phyloP scores from a whole-genome alignment of 2,888 invertebrate species.

The Falcaria lacertinaria region DNA sequence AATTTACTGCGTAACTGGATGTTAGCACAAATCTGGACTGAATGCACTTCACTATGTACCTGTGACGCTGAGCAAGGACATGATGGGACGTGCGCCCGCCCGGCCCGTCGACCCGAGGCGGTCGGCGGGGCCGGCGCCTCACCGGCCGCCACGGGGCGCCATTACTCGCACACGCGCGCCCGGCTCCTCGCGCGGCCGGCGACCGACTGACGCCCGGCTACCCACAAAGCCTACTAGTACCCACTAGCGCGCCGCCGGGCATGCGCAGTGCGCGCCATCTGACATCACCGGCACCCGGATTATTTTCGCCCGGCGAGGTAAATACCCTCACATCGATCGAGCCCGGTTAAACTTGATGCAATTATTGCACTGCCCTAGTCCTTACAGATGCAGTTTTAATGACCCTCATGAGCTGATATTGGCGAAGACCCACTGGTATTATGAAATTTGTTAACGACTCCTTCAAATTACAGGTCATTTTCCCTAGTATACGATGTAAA shows the following conservation, averaged over 20 bases:
- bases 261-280: conserved; percentile 40
- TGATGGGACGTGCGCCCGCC: conserved; percentile 65
- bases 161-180: conserved; percentile 67
- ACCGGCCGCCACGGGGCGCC: conserved; percentile 78
- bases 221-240: conserved; percentile 15
- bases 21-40: conserved; percentile 46
- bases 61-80: conserved; percentile 80
- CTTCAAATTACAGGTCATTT: background rate
- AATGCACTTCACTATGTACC: conserved; percentile 50
- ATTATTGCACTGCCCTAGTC: conserved; percentile 77
- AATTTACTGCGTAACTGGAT: conserved; percentile 41
- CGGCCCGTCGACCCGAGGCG: conserved; percentile 77
- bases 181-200: conserved; percentile 71
- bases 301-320: conserved; percentile 79
- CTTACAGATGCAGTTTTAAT: conserved; percentile 57
- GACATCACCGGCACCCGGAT: conserved; percentile 77
- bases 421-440: background rate
- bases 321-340: conserved; percentile 79
- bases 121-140: conserved; percentile 79
- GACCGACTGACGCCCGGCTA: conserved; percentile 54
- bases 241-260: conserved; percentile 36
- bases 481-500: background rate
- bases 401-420: conserved; percentile 23
- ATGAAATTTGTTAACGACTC: background rate
- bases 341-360: conserved; percentile 76